phyloP scores from a whole-genome alignment of 2,888 invertebrate species.

The Orthosia incerta region DNA sequence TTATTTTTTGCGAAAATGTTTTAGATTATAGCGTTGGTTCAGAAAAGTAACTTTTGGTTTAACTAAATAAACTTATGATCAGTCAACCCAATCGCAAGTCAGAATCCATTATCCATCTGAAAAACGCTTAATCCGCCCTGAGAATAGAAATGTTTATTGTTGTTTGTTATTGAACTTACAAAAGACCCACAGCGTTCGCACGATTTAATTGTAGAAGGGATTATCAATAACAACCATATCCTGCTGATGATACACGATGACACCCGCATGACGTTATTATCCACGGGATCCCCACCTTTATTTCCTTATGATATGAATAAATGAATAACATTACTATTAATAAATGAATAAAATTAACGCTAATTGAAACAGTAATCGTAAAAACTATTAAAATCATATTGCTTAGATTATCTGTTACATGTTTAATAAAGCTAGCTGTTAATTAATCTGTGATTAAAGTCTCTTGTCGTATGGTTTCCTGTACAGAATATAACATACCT shows the following conservation, averaged over 20 bases:
- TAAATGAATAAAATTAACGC: slow-evolving; percentile 50
- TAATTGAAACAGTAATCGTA: slow-evolving; percentile 48
- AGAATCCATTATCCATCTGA: background rate
- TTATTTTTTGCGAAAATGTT: too few relatives aligned
- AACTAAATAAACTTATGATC: background rate
- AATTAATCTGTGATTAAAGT: slow-evolving; percentile 7
- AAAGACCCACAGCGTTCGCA: slow-evolving; percentile 2
- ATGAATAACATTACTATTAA: slow-evolving; percentile 45
- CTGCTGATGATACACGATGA: slow-evolving; percentile 35
- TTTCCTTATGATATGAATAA: slow-evolving; percentile 50
- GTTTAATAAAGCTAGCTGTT: slow-evolving; percentile 22
- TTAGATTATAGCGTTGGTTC: background rate
- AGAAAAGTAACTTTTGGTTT: background rate
- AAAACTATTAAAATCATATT: slow-evolving; percentile 12
- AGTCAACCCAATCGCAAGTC: background rate
- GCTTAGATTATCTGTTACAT: slow-evolving; percentile 22
- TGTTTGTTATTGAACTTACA: slow-evolving; percentile 6
- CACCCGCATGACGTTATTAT: slow-evolving; percentile 35
- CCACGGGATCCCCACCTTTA: slow-evolving; percentile 29
- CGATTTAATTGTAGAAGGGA: slow-evolving; percentile 26
- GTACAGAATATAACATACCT: background rate
- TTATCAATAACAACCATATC: slow-evolving; percentile 27
- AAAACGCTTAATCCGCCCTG: slow-evolving; percentile 23
- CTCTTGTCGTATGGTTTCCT: background rate
- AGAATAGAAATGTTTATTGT: slow-evolving; percentile 14